Base-by-base conservation (phyloP, 2,888 invertebrate genomes). In the Julus scanicus region DNA sequence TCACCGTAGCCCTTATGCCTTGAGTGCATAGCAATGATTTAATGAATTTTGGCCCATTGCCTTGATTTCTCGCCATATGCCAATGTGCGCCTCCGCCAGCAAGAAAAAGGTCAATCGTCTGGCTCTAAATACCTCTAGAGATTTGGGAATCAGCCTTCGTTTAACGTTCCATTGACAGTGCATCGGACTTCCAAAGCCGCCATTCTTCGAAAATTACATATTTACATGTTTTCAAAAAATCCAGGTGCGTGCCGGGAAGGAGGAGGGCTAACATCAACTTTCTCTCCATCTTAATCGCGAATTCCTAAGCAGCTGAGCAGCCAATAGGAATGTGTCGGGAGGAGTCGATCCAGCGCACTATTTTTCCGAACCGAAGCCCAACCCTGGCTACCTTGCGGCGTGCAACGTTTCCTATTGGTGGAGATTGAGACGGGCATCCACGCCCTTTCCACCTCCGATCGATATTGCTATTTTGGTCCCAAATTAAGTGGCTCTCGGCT, bases 221-320 rank as follows among this genome's bases (percentile, higher is more conserved):
- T 37, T 37, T 80, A 13, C 37, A 80, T 80, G 13, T 80, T 80
- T 8, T 13, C 37, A 9, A 80, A 80, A 80, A 80, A 37, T 80
- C 80, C 80, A 80, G 80, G 80, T 80, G 80, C 80, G 80, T 80
- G 29, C 37, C 29, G 80, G 80, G 80, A 80, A 80, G 80, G 80
- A 20, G 80, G 37, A 11, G 80, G 80, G 37, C 13, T 20, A 37
- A 13, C 80, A 20, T 13, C 15, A 37, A 80, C 63, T 80, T 80
- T 37, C 29, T 13, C 80, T 37, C 80, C 11, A 80, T 80, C 80
- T 80, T 37, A 80, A 80, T 80, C 37, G 80, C 80, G 80, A 80
- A 80, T 80, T 80, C 80, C 80, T 80, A 80, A 80, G 37, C 80
- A 80, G 80, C 80, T 11, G 13, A 8, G 37, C 37, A 20, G 5